Evolutionary conservation across 2,888 invertebrate genomes (phyloP).

Genomic region (Aspidiotus destructor): DNA sequence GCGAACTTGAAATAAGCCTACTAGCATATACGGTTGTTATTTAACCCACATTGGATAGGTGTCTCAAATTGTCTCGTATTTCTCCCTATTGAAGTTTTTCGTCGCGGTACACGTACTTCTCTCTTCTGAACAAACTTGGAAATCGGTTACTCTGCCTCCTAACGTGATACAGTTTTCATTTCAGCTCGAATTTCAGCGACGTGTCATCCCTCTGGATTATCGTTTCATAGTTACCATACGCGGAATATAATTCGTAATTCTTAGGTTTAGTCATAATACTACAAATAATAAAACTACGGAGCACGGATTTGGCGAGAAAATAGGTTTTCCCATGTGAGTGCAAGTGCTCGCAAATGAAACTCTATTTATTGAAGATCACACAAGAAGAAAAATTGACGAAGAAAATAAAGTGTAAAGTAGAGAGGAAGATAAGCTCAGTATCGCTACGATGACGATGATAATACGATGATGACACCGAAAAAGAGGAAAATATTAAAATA

Average conservation of each 20-base stretch:
- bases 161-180: slow-evolving; percentile 28
- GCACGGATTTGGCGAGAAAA: slow-evolving; percentile 28
- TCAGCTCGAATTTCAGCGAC: slow-evolving; percentile 29
- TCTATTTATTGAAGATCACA: slow-evolving; percentile 15
- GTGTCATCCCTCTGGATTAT: slow-evolving; percentile 22
- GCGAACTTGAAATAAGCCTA: too few species aligned
- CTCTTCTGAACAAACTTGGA: neutral
- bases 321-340: slow-evolving; percentile 25
- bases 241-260: slow-evolving; percentile 28
- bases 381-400: neutral
- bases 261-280: slow-evolving; percentile 24
- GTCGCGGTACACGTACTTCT: slow-evolving; percentile 8
- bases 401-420: neutral
- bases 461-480: neutral
- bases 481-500: too few species aligned
- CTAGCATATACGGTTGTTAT: too few species aligned
- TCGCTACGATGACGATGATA: neutral
- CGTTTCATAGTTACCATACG: slow-evolving; percentile 9
- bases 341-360: neutral
- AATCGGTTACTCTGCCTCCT: slow-evolving; percentile 22
- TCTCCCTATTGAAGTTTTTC: neutral
- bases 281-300: slow-evolving; percentile 30
- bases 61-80: too few species aligned
- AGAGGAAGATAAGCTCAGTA: neutral
- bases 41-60: too few species aligned